A percentile compares a stretch with the other conserved stretches of the same genome.
Conservation (phyloP, 2,888 invertebrate species). For the Xestia xanthographa region DNA sequence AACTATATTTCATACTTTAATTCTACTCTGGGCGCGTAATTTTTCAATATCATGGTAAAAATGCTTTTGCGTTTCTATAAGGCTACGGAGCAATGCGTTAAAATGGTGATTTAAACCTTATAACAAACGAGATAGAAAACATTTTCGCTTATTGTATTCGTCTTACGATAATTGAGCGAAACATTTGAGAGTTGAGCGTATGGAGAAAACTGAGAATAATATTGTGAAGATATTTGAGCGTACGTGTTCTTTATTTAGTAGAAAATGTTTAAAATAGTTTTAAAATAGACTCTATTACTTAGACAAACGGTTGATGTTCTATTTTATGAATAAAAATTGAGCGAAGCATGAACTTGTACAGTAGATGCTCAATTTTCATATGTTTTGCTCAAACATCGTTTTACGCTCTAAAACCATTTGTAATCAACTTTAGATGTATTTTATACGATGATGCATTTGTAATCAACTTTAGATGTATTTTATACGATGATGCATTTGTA, state of each 20-base stretch:
- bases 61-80: constrained; percentile 56
- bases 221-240: constrained; percentile 47
- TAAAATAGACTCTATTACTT: constrained; percentile 49
- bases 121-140: constrained; percentile 58
- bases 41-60: constrained; percentile 58
- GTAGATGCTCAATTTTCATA: constrained; percentile 9
- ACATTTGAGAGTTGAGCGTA: constrained; percentile 21
- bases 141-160: constrained; percentile 55
- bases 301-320: constrained; percentile 13
- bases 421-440: constrained; percentile 43
- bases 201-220: constrained; percentile 23
- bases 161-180: constrained; percentile 42
- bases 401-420: constrained; percentile 17
- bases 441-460: neutral
- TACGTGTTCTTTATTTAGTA: constrained; percentile 16
- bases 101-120: constrained; percentile 61
- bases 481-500: constrained; percentile 8
- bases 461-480: constrained; percentile 44
- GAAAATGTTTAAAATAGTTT: constrained; percentile 48
- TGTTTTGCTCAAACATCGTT: constrained; percentile 31
- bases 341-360: constrained; percentile 38
- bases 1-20: constrained; percentile 61
- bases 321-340: constrained; percentile 44
- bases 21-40: constrained; percentile 23
- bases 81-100: constrained; percentile 55